phyloP scores from a whole-genome alignment of 2,113 vertebrate genomes.

The Ochotona princeps region DNA sequence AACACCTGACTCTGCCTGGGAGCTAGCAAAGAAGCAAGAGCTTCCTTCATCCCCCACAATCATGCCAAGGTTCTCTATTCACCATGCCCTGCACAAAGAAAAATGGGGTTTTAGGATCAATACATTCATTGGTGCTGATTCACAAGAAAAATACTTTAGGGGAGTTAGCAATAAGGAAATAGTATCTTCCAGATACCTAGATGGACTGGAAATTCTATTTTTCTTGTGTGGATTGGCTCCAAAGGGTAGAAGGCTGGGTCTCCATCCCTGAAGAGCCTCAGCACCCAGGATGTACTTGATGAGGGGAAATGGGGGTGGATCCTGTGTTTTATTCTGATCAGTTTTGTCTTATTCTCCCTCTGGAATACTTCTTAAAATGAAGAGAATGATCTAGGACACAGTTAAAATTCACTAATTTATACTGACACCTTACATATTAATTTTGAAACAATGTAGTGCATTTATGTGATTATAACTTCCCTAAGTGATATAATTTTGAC shows the following conservation, averaged over 20 bases:
- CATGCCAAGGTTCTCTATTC: not conserved
- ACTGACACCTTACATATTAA: not conserved
- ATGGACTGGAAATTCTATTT: not conserved
- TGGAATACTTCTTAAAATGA: not conserved
- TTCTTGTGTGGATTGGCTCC: conserved; percentile 34
- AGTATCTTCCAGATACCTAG: not conserved
- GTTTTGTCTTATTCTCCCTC: not conserved
- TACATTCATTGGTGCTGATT: not conserved
- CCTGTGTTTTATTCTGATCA: not conserved
- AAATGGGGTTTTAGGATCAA: not conserved
- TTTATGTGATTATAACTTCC: conserved; percentile 37
- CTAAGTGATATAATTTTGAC: not conserved
- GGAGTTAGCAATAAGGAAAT: conserved; percentile 18
- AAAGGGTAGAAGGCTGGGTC: not conserved
- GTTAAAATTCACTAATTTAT: conserved; percentile 42
- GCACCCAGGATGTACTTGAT: not conserved
- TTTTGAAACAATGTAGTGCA: not conserved
- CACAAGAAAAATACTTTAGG: not conserved
- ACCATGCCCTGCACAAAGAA: not conserved
- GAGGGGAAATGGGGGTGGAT: not conserved
- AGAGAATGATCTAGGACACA: not conserved
- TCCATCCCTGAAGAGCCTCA: not conserved
- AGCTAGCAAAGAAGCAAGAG: not conserved
- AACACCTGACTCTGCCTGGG: conserved; percentile 28
- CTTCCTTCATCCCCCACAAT: conserved; percentile 4